Conservation (phyloP, 1,140 invertebrate genomes). For the Lutraria rhynchaena region DNA sequence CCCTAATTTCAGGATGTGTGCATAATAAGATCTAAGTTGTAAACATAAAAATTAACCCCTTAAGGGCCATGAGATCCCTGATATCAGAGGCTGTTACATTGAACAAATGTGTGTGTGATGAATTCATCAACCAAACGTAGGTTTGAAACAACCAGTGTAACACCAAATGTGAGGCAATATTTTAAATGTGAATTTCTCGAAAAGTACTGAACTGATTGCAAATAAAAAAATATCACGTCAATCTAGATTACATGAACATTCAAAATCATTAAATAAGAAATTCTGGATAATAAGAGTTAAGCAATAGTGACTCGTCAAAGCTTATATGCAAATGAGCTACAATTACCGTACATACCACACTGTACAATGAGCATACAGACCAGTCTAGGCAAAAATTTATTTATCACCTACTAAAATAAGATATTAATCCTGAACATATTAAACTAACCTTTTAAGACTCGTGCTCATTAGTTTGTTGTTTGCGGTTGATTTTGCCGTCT, state of each 20-base stretch:
- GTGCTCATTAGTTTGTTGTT: conserved; percentile 59
- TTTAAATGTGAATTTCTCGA: conserved; percentile 13
- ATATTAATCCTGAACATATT: neutral
- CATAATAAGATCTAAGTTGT: too few species aligned
- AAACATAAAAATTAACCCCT: too few species aligned
- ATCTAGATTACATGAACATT: neutral
- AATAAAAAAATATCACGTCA: conserved; percentile 18
- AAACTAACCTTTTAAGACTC: conserved; percentile 45
- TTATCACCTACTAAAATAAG: neutral
- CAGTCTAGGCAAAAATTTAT: conserved; percentile 12
- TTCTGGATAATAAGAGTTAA: neutral
- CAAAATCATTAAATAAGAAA: conserved; percentile 17
- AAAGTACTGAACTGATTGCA: neutral
- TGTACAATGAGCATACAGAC: neutral
- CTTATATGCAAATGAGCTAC: conserved; percentile 63
- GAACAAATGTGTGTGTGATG: too few species aligned
- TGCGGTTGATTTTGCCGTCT: conserved; percentile 33
- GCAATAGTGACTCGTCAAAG: conserved; percentile 33
- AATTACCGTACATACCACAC: conserved; percentile 34
- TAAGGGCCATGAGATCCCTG: too few species aligned
- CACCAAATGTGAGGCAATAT: too few species aligned
- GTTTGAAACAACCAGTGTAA: too few species aligned
- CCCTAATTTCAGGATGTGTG: too few species aligned
- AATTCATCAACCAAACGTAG: too few species aligned
- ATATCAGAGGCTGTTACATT: too few species aligned